A percentile compares a stretch with the other conserved stretches of the same genome.
These are phyloP conservation scores for Tanypteryx hageni DNA, from an alignment of 2,888 invertebrate species.

Conservation along the genomic window DNA sequence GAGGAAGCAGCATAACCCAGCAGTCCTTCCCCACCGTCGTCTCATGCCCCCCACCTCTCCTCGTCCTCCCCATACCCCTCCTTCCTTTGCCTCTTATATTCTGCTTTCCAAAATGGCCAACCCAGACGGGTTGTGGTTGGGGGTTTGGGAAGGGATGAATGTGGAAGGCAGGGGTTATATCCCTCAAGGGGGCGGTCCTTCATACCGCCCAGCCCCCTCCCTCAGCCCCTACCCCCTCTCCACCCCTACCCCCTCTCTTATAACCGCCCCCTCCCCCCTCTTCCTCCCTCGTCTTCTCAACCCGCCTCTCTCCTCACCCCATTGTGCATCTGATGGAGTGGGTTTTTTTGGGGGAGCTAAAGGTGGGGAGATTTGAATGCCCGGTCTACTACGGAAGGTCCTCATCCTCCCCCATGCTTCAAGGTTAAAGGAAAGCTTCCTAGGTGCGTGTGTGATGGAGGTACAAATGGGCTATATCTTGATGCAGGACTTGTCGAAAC, in stretches of 20 bases:
- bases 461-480: not conserved
- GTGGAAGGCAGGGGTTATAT: conserved; percentile 17
- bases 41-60: not conserved
- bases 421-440: not conserved
- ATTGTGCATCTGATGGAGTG: not conserved
- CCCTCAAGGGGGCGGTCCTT: conserved; percentile 53
- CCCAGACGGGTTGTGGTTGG: conserved; percentile 62
- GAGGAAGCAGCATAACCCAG: conserved; percentile 38
- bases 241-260: not conserved
- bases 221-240: not conserved
- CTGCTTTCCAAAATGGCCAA: conserved; percentile 59
- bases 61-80: too few species aligned
- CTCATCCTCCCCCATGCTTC: not conserved
- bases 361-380: conserved; percentile 44
- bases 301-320: not conserved
- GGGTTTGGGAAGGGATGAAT: conserved; percentile 40
- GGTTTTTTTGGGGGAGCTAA: not conserved
- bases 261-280: not conserved
- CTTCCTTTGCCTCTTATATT: not conserved
- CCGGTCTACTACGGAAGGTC: not conserved
- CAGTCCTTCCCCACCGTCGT: not conserved
- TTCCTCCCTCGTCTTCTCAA: not conserved
- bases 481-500: too few species aligned
- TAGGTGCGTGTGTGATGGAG: not conserved
- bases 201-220: not conserved